Evolutionary conservation across 92 coral and sea anemone species (phyloP).

Genomic region (Heliopora coerulea): DNA sequence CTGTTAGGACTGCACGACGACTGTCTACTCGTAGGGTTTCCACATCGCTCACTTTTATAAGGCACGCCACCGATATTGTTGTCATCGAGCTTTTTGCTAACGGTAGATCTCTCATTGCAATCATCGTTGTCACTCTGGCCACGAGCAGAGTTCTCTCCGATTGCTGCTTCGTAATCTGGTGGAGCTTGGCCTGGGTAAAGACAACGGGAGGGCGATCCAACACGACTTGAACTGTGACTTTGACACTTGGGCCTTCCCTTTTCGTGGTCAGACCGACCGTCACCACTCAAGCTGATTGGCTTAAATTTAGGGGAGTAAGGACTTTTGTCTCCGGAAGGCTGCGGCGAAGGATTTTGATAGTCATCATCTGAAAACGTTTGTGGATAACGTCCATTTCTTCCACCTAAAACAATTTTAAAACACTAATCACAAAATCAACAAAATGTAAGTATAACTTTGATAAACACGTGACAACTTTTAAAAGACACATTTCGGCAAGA

Average conservation of each 20-base stretch:
- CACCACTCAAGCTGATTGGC: conserved; percentile 3
- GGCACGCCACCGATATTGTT: background rate
- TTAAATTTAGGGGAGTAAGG: conserved; percentile 30
- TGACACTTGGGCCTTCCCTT: conserved; percentile 22
- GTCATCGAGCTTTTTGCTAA: conserved; percentile 3
- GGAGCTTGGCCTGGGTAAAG: conserved; percentile 36
- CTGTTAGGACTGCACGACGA: conserved; percentile 41
- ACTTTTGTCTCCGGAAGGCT: conserved; percentile 4
- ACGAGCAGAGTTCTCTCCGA: conserved; percentile 13
- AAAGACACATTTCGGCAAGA: no score
- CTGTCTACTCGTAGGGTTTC: conserved; percentile 29
- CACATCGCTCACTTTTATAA: conserved; percentile 19
- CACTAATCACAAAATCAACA: background rate
- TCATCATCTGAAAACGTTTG: conserved; percentile 11
- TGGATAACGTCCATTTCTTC: conserved; percentile 5
- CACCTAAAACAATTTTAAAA: conserved; percentile 15
- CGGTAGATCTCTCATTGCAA: conserved; percentile 1
- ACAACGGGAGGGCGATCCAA: conserved; percentile 11
- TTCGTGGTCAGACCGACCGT: conserved; percentile 14
- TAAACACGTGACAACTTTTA: no score
- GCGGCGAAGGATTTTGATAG: conserved; percentile 32
- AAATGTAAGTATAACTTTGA: no score
- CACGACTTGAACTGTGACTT: background rate
- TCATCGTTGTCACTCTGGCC: background rate
- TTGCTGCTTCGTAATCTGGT: conserved; percentile 41